A percentile compares a stretch with the other conserved stretches of the same genome.
Conservation (phyloP, 2,797 vertebrate species). For the Leucoraja ocellata region DNA sequence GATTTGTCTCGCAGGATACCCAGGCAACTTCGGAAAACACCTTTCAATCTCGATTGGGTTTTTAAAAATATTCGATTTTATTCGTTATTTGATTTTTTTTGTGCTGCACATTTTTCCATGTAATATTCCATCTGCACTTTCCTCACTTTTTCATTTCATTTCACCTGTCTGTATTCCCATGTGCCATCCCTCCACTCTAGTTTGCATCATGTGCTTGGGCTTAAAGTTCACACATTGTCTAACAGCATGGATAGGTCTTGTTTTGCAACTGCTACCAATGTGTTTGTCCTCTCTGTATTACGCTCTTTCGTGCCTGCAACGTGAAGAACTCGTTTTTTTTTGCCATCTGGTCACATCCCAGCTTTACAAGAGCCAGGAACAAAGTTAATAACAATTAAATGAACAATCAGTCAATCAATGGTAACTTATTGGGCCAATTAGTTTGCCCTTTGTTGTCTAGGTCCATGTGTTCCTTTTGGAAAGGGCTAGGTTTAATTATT, state of each 20-base stretch:
- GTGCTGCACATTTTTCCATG: too few species aligned
- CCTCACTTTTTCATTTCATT: too few species aligned
- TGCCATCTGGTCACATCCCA: not conserved
- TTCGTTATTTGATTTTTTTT: too few species aligned
- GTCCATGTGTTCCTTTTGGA: conserved; percentile 53
- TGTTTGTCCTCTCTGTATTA: not conserved
- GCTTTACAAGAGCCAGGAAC: not conserved
- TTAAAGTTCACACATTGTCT: not conserved
- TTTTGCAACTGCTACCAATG: not conserved
- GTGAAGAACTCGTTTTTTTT: not conserved
- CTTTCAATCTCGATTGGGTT: too few species aligned
- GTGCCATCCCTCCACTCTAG: too few species aligned
- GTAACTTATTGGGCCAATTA: conserved; percentile 28
- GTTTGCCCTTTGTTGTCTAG: conserved; percentile 50
- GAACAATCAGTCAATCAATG: conserved; percentile 2
- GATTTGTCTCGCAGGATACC: too few species aligned
- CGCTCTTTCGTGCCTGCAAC: not conserved
- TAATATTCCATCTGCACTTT: too few species aligned
- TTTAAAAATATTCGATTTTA: too few species aligned
- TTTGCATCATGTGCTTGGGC: too few species aligned
- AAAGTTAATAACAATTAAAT: conserved; percentile 22
- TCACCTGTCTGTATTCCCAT: too few species aligned
- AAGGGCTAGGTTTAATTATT: conserved; percentile 4
- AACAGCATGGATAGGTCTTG: not conserved
- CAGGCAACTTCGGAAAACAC: too few species aligned